These are phyloP conservation scores for Pristionchus pacificus DNA, from an alignment of 1,140 invertebrate species.

Conservation along the genomic window DNA sequence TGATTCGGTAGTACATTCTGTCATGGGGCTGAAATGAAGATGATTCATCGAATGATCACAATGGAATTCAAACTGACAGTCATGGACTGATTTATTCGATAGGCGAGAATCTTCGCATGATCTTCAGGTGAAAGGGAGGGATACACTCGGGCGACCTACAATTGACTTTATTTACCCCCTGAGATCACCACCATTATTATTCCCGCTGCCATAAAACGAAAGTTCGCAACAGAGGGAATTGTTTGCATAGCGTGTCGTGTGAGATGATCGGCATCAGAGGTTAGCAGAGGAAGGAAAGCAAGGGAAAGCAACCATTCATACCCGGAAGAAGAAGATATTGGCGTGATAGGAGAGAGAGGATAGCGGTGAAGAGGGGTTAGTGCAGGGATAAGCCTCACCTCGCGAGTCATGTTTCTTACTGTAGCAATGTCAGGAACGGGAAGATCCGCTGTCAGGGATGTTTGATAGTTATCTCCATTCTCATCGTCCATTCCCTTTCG, in stretches of 20 bases:
- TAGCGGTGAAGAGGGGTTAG: no score
- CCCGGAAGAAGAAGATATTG: no score
- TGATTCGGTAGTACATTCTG: slow-evolving; percentile 31
- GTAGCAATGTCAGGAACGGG: slow-evolving; percentile 1
- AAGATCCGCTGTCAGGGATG: not conserved
- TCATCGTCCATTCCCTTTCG: no score
- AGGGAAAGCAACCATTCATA: no score
- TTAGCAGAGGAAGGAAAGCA: no score
- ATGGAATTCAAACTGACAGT: slow-evolving; percentile 9
- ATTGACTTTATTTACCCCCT: not conserved
- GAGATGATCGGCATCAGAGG: no score
- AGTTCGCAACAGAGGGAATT: not conserved
- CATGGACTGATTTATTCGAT: slow-evolving; percentile 8
- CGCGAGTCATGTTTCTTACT: slow-evolving; percentile 17
- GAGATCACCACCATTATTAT: no score
- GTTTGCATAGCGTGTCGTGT: no score
- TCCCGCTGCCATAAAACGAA: no score
- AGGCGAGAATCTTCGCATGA: slow-evolving; percentile 26
- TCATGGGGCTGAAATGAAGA: slow-evolving; percentile 15
- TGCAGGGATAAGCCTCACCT: no score
- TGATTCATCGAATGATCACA: not conserved
- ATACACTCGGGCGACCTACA: slow-evolving; percentile 16
- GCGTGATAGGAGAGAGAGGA: no score
- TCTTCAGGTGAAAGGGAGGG: slow-evolving; percentile 25
- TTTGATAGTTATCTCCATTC: no score